Evolutionary conservation across 1,140 invertebrate species (phyloP), one percentile per base, ranked within the genome.

Genomic region (Bathynomus jamesi): DNA sequence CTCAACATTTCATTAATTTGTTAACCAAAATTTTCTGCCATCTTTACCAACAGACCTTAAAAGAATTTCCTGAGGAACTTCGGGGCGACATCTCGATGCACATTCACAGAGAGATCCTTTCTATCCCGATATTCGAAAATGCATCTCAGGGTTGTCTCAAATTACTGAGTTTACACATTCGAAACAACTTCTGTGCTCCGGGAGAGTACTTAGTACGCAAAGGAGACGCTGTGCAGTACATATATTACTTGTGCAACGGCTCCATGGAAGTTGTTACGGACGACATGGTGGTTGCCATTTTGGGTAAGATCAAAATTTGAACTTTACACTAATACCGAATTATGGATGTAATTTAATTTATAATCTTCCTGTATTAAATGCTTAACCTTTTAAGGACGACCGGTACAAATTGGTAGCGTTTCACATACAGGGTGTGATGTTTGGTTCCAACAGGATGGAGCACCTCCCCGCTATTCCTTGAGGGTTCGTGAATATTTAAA

Each of bases 181-280:
- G 91, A 76, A 91, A 89, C 82, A 91, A 98, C 85, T 91, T 98
- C 85, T 94, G 95, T 84, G 89, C 96, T 67, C 97, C 96, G 3
- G 96, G 96, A 32, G 96, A 99, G 82, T 98, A 92, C 81, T 85
- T 99, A 13, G 91, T 99, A 24, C 96, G 99, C 83, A 92, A 93
- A 83, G 96, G 96, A 25, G 97, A 99, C 81, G 95, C 96, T 1
- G 87, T 99, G 0, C 91, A 92, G 53, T 96, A 95, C 78, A 92
- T 99, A 76, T 97, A 98, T 84, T 96, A 96, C 81, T 88, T 98
- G 32, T 96, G 93, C 82, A 95, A 96, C 78, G 97, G 96, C 4
- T 98, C 95, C 4, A 98, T 99, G 90, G 96, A 99, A 84, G 96
- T 99, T 40, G 90, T 99, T 72, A 95, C 97, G 82, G 93, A 98